phyloP scores from a whole-genome alignment of 2,113 vertebrate genomes.

The Stomatorhinus ivindoensis region DNA sequence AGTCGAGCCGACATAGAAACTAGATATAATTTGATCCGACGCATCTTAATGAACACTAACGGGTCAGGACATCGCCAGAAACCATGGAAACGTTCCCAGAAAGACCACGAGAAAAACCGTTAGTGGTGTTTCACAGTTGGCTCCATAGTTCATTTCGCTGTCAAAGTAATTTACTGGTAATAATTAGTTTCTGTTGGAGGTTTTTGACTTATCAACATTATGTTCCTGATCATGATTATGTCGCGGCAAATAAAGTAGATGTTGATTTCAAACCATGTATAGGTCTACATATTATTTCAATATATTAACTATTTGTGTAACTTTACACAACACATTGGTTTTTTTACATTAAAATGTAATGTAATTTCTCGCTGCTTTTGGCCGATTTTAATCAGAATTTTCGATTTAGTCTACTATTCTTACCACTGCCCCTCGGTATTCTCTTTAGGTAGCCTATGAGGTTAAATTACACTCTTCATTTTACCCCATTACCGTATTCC shows the following conservation, averaged over 20 bases:
- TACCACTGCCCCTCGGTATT: neutral
- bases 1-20: neutral
- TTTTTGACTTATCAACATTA: neutral
- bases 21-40: constrained; percentile 18
- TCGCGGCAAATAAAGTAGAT: neutral
- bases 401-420: neutral
- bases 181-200: neutral
- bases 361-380: neutral
- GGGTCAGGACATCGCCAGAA: neutral
- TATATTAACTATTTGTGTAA: neutral
- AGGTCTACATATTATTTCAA: neutral
- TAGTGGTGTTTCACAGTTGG: neutral
- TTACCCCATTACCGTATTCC: neutral
- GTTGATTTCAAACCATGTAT: neutral
- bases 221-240: neutral
- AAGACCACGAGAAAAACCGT: neutral
- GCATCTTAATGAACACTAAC: constrained; percentile 18
- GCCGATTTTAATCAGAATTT: neutral
- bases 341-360: neutral
- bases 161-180: neutral
- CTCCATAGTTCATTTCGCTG: neutral
- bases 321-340: neutral
- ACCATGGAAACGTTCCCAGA: constrained; percentile 22
- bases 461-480: neutral
- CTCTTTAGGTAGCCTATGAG: neutral